Base-by-base conservation (phyloP, 2,888 invertebrate genomes). In the Rutpela maculata region DNA sequence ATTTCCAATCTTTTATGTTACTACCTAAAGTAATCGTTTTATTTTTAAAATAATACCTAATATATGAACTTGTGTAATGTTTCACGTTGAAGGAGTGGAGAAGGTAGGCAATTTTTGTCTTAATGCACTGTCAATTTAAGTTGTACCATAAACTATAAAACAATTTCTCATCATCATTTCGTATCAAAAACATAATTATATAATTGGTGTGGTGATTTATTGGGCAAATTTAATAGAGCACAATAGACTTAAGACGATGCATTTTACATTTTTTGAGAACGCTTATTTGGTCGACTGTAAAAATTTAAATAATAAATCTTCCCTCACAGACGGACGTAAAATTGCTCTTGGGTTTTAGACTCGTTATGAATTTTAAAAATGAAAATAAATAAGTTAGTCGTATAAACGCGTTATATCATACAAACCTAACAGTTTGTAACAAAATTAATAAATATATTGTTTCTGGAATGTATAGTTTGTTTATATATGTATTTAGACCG, bases 231-330 rank as follows among this genome's bases (percentile, higher is more conserved):
- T 65, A 65, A 65, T 65, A 65, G 65, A 65, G 35, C 38, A n/a
- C 65, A 43, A 43, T 43, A 43, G 15, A 43, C 43, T 43, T 15
- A 43, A 43, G 43, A 43, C 1, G 43, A 43, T 43, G 43, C 43
- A 43, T 15, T 15, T 43, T 15, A 15, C 1, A 12, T 15, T 43
- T 43, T 38, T 15, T 43, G 4, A 15, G 43, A 65, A 38, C 15
- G 17, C 18, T 65, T 38, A 31, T 38, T 38, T 65, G 65, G 17
- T 38, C 38, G 38, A 12, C 65, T 65, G 65, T 65, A 65, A 38
- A 65, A 65, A 65, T 65, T 65, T 38, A 17, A 65, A 43, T 65
- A 38, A 65, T 65, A 65, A 65, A 65, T 65, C 65, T 65, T 65
- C 65, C 63, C 35, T 65, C 65, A 17, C 65, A 65, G 65, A 65